Percentiles rank a stretch among this genome's conserved stretches.
Conservation (phyloP, 2,888 invertebrate species). For the Entomobrya multifasciata region DNA sequence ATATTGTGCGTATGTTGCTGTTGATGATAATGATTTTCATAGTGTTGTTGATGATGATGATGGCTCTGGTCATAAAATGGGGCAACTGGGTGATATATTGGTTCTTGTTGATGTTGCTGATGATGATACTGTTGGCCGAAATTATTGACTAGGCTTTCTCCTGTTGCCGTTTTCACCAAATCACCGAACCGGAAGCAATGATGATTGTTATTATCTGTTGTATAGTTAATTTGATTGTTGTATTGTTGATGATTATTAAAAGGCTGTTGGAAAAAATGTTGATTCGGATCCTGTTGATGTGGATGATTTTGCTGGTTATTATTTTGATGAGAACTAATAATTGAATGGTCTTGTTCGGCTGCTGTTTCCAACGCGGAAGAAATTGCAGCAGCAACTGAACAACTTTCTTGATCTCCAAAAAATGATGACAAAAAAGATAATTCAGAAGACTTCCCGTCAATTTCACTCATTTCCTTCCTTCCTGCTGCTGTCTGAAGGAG, state of each 20-base stretch:
- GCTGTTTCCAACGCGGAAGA: constrained; percentile 59
- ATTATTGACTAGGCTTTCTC: constrained; percentile 1
- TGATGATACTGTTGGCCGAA: neutral
- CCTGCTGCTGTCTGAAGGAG: no score
- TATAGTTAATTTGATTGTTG: neutral
- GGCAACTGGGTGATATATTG: neutral
- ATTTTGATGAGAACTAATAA: neutral
- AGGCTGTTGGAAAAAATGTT: neutral
- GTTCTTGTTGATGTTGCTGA: no score
- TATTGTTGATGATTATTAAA: neutral
- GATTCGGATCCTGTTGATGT: neutral
- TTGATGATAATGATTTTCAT: neutral
- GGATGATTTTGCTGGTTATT: neutral
- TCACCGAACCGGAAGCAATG: constrained; percentile 2
- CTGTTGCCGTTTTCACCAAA: neutral
- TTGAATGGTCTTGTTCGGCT: neutral
- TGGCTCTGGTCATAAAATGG: neutral
- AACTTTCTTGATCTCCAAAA: neutral
- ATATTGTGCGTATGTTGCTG: neutral
- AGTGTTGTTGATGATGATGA: no score
- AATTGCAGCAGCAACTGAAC: constrained; percentile 53
- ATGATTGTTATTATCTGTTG: neutral
- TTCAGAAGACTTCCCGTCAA: constrained; percentile 31
- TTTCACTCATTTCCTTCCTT: constrained; percentile 62
- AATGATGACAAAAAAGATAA: constrained; percentile 20